Evolutionary conservation across 2,113 vertebrate species (phyloP).

Genomic region (Elephas maximus): DNA sequence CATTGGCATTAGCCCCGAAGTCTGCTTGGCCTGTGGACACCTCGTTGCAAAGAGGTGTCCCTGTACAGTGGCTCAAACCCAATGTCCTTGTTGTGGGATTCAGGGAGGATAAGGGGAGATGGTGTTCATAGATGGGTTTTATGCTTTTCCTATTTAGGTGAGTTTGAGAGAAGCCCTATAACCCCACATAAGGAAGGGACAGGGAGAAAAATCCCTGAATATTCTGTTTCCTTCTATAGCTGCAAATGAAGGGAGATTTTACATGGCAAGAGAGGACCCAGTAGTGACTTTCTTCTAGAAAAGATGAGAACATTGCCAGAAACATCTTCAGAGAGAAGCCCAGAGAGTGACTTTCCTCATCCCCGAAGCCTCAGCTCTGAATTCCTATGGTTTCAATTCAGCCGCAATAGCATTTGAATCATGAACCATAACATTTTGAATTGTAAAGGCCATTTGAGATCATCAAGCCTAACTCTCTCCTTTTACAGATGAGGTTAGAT

Average conservation of each 20-base stretch:
- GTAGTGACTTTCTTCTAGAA: background rate
- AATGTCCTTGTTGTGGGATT: background rate
- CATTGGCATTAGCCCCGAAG: background rate
- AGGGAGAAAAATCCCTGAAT: background rate
- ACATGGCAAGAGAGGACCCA: background rate
- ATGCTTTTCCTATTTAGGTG: background rate
- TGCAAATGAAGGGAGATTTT: slow-evolving; percentile 23
- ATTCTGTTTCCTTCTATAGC: background rate
- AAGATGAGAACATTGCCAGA: background rate
- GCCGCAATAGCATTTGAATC: background rate
- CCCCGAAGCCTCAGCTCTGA: background rate
- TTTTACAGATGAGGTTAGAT: background rate
- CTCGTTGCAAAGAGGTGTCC: background rate
- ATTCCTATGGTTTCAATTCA: background rate
- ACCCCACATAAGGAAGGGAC: background rate
- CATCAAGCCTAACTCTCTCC: background rate
- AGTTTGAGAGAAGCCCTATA: background rate
- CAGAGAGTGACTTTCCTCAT: background rate
- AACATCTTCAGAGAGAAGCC: background rate
- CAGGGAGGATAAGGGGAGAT: background rate
- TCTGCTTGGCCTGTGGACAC: background rate
- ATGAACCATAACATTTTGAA: background rate
- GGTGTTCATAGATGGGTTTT: background rate
- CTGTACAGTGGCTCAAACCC: background rate
- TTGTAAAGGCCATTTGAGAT: background rate